These are phyloP conservation scores for Puma concolor DNA, from an alignment of 2,113 vertebrate genomes.

Conservation along the genomic window DNA sequence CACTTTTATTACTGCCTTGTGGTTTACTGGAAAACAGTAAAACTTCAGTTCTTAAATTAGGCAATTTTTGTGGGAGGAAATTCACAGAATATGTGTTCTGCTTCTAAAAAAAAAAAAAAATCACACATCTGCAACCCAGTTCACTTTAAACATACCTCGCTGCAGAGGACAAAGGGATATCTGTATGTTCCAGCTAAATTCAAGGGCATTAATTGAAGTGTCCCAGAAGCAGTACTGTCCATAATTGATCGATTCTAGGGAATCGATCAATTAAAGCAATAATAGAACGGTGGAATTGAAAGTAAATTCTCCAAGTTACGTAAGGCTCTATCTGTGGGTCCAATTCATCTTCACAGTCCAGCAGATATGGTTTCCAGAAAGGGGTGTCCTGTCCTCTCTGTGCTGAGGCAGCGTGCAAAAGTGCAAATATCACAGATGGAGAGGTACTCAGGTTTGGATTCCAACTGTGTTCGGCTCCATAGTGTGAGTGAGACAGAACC, in stretches of 20 bases:
- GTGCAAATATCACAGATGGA: neutral
- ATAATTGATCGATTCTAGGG: neutral
- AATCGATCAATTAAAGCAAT: neutral
- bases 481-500: neutral
- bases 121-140: conserved; percentile 35
- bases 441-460: neutral
- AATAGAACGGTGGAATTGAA: neutral
- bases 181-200: neutral
- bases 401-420: accelerated
- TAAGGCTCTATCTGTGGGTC: neutral
- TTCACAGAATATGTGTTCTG: conserved; percentile 8
- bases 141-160: conserved; percentile 16
- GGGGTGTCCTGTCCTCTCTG: neutral
- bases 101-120: conserved; percentile 39
- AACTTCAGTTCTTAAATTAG: conserved; percentile 60
- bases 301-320: neutral
- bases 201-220: neutral
- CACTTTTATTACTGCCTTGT: neutral
- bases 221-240: neutral
- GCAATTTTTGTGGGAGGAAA: conserved; percentile 45
- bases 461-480: neutral
- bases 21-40: conserved; percentile 35
- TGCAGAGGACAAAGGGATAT: neutral
- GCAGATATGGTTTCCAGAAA: neutral
- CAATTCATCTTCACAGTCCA: neutral